Evolutionary conservation across 2,888 invertebrate genomes (phyloP).

Genomic region (Sarcophaga variegata): DNA sequence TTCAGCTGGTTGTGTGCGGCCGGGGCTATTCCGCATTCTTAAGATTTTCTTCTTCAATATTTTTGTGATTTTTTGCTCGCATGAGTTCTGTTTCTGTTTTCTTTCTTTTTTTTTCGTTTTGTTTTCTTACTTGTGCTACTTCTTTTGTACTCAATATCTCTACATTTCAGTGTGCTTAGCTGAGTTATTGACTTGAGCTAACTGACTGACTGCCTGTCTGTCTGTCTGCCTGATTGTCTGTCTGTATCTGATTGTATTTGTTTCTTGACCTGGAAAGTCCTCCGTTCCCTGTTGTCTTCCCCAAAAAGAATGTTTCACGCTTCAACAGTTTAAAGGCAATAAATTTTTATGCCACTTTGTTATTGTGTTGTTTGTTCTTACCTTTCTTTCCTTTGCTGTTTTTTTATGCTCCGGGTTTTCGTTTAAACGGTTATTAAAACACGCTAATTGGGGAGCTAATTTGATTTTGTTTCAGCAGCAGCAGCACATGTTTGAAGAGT

Average conservation of each 20-base stretch:
- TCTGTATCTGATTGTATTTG: conserved; percentile 51
- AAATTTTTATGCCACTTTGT: conserved; percentile 41
- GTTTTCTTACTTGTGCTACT: conserved; percentile 54
- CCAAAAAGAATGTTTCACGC: not conserved
- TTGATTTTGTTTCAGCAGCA: not conserved
- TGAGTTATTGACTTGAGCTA: conserved; percentile 30
- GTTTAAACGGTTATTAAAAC: conserved; percentile 20
- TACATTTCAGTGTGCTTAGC: not conserved
- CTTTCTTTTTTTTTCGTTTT: conserved; percentile 16
- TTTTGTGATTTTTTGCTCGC: conserved; percentile 31
- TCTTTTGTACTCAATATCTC: not conserved
- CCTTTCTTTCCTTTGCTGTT: conserved; percentile 6
- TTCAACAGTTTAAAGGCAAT: conserved; percentile 41
- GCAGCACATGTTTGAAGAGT: too few species aligned
- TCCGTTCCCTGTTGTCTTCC: conserved; percentile 36
- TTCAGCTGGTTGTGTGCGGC: too few species aligned
- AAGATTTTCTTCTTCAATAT: conserved; percentile 57
- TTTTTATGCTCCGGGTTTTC: conserved; percentile 8
- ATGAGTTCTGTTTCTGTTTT: not conserved
- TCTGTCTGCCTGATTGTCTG: conserved; percentile 56
- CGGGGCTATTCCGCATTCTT: conserved; percentile 68
- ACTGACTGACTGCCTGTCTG: conserved; percentile 19
- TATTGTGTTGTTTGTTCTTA: conserved; percentile 17
- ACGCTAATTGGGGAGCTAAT: conserved; percentile 56
- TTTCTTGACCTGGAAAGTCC: conserved; percentile 67